phyloP scores from a whole-genome alignment of 2,888 invertebrate species.

The Eustalomyia histrio region DNA sequence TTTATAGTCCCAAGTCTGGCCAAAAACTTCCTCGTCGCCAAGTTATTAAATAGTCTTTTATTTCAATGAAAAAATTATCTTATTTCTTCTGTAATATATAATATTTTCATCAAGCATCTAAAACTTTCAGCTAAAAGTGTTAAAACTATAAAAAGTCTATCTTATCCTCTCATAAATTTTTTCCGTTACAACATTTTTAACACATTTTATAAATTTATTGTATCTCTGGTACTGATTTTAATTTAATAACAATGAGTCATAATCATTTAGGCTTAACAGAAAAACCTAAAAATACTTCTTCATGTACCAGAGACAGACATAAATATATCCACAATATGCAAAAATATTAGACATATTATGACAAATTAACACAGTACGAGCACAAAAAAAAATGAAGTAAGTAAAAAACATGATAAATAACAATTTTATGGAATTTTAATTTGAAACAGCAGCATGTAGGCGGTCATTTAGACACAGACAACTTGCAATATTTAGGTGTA shows the following conservation, averaged over 20 bases:
- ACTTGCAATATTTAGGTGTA: conserved; percentile 52
- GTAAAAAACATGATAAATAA: conserved; percentile 49
- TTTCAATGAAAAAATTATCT: too few species aligned
- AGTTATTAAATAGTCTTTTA: too few species aligned
- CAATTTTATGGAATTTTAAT: conserved; percentile 61
- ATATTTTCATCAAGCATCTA: too few species aligned
- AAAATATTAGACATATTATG: conserved; percentile 55
- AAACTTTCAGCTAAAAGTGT: too few species aligned
- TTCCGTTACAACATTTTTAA: not conserved
- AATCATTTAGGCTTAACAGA: not conserved
- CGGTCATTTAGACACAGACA: conserved; percentile 34
- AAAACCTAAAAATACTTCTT: not conserved
- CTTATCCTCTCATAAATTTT: conserved; percentile 1
- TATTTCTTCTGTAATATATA: too few species aligned
- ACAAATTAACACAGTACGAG: conserved; percentile 59
- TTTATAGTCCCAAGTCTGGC: too few species aligned
- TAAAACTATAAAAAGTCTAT: not conserved
- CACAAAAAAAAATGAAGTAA: not conserved
- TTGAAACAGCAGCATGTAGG: conserved; percentile 62
- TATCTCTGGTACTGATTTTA: not conserved
- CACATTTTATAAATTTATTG: conserved; percentile 4
- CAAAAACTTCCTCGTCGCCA: too few species aligned
- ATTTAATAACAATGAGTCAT: conserved; percentile 3
- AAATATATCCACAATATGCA: not conserved
- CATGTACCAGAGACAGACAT: not conserved